Evolutionary conservation across 1,140 invertebrate species (phyloP), one percentile per base, ranked within the genome.

Genomic region (Eubasilissa regina): DNA sequence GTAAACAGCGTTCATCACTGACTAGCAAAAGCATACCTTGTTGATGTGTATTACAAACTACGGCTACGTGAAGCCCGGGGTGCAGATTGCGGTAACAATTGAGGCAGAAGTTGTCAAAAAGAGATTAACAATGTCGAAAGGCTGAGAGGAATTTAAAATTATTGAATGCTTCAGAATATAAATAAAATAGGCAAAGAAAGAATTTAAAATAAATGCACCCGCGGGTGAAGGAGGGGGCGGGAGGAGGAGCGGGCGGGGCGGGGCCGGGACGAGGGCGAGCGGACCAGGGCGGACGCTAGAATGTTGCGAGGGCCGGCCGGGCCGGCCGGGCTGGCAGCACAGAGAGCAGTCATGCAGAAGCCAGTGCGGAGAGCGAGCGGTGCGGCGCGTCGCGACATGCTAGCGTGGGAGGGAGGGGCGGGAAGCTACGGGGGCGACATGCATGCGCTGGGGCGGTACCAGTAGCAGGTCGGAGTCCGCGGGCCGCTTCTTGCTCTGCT

Each of bases 391-490:
- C 80, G 74, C 80, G 74, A 79, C 80, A 82, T 76, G 80, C 80
- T 58, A 60, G 55, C 73, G 13, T 25, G 53, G 55, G 8, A 9
- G 35, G n/a, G 62, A 11, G 62, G 45, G 78, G 11, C 21, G 47
- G 64, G 25, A 44, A 55, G 60, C 81, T 64, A 79, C 75, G 76
- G 78, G 78, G 76, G 81, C 80, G 55, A 80, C 84, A 84, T 86
- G 86, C 86, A 87, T 87, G 80, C 79, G 79, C 80, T 92, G 92
- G 92, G 88, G 90, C 90, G 93, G 94, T 96, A 96, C 95, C 95
- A 96, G 94, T 94, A 96, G 93, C 92, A 96, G 91, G 92, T 96
- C 95, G 90, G 94, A 94, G 89, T 93, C 87, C 80, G 86, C 86
- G 84, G 87, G 84, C 83, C 87, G 86, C 92, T 96, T 96, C 94